Percentiles rank a stretch among this genome's conserved stretches.
phyloP scores from a whole-genome alignment of 2,888 invertebrate species.

The Sminthurides aquaticus region DNA sequence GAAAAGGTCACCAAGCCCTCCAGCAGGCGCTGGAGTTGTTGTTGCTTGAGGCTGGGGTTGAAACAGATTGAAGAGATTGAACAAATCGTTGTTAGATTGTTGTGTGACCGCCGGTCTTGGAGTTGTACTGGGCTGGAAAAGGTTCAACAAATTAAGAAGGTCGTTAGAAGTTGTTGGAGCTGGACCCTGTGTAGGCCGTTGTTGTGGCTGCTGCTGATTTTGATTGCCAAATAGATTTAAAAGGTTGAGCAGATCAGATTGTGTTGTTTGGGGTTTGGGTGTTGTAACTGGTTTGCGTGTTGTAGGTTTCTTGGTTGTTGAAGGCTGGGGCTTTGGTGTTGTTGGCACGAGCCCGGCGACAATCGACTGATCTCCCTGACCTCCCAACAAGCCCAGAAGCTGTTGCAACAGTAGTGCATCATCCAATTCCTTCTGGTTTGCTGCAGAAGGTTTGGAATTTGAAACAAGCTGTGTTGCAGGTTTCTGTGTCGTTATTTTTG shows the following conservation, averaged over 20 bases:
- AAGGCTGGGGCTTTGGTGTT: neutral
- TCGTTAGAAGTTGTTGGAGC: constrained; percentile 1
- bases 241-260: constrained; percentile 1
- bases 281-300: constrained; percentile 2
- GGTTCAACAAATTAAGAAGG: constrained; percentile 13
- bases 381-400: constrained; percentile 9
- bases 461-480: neutral
- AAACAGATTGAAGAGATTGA: neutral
- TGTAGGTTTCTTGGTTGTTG: constrained; percentile 2
- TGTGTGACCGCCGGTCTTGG: neutral
- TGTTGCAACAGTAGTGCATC: constrained; percentile 18
- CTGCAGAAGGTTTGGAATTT: neutral
- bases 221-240: neutral
- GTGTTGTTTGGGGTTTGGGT: neutral
- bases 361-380: neutral
- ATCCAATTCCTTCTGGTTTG: neutral
- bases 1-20: constrained; percentile 6
- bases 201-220: constrained; percentile 1
- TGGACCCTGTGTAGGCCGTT: neutral
- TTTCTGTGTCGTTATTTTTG: neutral
- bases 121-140: constrained; percentile 13
- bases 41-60: neutral
- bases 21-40: constrained; percentile 3
- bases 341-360: neutral
- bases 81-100: neutral